Conservation (phyloP, 1,140 invertebrate species). For the Pseudachorutes palmiensis region DNA sequence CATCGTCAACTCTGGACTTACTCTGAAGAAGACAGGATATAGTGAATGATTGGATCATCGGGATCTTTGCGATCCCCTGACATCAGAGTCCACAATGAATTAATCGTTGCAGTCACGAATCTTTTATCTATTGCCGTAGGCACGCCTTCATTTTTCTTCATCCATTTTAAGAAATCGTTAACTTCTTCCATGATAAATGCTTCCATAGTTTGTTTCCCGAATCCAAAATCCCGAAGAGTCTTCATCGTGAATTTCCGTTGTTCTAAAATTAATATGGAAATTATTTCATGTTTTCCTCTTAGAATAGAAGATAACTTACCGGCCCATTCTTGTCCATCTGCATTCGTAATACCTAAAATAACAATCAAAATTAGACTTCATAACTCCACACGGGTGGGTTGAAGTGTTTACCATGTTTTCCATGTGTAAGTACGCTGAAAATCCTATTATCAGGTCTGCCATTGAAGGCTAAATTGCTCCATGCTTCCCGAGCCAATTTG, state of each 20-base stretch:
- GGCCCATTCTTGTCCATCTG: constrained; percentile 16
- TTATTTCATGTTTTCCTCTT: neutral
- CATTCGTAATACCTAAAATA: constrained; percentile 23
- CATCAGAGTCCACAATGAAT: constrained; percentile 14
- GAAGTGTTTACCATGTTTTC: constrained; percentile 2
- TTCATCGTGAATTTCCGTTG: constrained; percentile 28
- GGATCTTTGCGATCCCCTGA: constrained; percentile 2
- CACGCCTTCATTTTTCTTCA: constrained; percentile 7
- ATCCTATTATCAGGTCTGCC: constrained; percentile 4
- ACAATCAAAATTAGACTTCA: neutral
- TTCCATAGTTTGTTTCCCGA: constrained; percentile 30
- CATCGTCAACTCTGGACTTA: neutral
- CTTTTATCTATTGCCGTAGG: neutral
- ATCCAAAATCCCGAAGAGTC: constrained; percentile 29
- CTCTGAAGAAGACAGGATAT: too few relatives aligned
- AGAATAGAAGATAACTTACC: neutral
- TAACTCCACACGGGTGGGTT: neutral
- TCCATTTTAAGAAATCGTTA: constrained; percentile 16
- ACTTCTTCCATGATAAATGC: constrained; percentile 26
- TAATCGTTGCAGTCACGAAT: constrained; percentile 10
- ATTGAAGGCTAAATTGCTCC: neutral
- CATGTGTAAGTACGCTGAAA: neutral
- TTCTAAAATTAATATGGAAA: constrained; percentile 14
- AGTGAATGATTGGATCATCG: neutral
- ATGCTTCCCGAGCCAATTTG: neutral